Evolutionary conservation across 2,113 vertebrate genomes (phyloP).

Genomic region (Otolemur garnettii): DNA sequence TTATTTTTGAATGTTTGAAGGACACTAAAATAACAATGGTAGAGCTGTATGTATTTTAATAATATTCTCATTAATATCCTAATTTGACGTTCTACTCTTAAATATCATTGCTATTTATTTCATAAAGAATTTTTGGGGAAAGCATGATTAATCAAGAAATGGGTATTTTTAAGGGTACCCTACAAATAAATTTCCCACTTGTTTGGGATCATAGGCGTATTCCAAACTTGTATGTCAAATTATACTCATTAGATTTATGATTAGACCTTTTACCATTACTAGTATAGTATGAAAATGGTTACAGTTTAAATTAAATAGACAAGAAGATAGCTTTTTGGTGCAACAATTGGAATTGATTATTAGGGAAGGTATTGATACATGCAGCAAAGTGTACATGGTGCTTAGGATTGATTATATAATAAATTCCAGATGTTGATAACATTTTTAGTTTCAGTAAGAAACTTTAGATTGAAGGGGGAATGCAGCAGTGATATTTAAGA

Average conservation of each 20-base stretch:
- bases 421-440: neutral
- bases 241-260: neutral
- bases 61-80: neutral
- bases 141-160: neutral
- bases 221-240: neutral
- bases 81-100: neutral
- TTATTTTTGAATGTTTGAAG: neutral
- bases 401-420: neutral
- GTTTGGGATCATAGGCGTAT: neutral
- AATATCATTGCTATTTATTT: neutral
- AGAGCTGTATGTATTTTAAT: no score
- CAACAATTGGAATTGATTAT: neutral
- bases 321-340: neutral
- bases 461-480: neutral
- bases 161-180: neutral
- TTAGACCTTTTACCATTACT: neutral
- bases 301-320: conserved; percentile 29
- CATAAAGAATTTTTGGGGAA: neutral
- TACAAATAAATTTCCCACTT: neutral
- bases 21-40: neutral
- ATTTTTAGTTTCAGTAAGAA: neutral
- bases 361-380: neutral
- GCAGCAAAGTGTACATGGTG: neutral
- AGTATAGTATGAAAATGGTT: neutral
- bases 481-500: neutral